Evolutionary conservation across 2,113 vertebrate species (phyloP).

Genomic region (Melanocharis versteri): DNA sequence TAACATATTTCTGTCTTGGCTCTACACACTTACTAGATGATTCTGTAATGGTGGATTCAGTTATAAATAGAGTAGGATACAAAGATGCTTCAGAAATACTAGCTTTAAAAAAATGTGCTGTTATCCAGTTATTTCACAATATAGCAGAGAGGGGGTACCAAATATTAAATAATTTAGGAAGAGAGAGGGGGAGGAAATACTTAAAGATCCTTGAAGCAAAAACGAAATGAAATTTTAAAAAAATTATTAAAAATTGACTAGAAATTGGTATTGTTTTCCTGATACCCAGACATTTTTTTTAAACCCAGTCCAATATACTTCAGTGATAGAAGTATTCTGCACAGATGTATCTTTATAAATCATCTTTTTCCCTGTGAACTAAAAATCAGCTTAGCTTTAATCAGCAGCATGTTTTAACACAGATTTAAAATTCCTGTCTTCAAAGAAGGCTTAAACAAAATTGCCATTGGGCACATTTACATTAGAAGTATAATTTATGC

Average conservation of each 20-base stretch:
- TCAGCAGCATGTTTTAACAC: constrained; percentile 7
- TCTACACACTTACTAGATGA: not conserved
- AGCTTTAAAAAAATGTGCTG: not conserved
- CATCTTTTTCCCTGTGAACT: not conserved
- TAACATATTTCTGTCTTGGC: constrained; percentile 5
- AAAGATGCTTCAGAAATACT: not conserved
- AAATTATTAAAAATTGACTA: not conserved
- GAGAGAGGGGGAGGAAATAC: not conserved
- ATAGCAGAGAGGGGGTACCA: not conserved
- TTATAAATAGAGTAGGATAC: not conserved
- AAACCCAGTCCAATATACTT: not conserved
- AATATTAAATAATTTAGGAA: not conserved
- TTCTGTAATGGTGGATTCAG: not conserved
- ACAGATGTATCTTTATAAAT: not conserved
- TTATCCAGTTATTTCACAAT: not conserved
- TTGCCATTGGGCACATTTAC: constrained; percentile 26
- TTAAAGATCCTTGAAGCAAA: not conserved
- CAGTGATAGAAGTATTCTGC: not conserved
- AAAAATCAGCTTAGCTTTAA: constrained; percentile 42
- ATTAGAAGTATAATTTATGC: constrained; percentile 53
- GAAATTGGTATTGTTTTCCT: not conserved
- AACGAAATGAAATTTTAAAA: not conserved
- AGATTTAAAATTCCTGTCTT: constrained; percentile 45
- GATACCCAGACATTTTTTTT: not conserved
- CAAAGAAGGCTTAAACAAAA: constrained; percentile 23